Conservation (phyloP, 1,140 invertebrate species). For the Nasonia longicornis region DNA sequence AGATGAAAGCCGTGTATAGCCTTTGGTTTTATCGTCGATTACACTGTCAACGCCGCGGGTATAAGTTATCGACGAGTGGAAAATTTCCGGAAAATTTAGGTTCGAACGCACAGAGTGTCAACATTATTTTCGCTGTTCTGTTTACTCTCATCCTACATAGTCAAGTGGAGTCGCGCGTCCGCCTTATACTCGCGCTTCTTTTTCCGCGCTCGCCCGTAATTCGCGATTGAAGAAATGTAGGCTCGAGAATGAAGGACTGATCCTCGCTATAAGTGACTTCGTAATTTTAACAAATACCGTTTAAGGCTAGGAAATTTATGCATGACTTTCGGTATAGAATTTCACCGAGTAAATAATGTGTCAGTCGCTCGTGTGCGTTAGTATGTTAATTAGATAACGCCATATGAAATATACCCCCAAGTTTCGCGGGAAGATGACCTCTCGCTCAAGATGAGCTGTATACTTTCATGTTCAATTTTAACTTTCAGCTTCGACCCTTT, state of each 20-base stretch:
- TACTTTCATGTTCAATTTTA: conserved; percentile 1
- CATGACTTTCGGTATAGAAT: not conserved
- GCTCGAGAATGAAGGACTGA: too few relatives aligned
- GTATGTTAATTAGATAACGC: not conserved
- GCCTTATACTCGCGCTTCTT: not conserved
- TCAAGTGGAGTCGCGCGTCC: not conserved
- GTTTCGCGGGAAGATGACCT: not conserved
- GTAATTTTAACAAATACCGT: too few relatives aligned
- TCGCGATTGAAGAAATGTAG: not conserved
- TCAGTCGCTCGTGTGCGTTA: too few relatives aligned
- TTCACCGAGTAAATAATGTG: not conserved
- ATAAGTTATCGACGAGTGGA: conserved; percentile 15
- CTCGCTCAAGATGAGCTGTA: not conserved
- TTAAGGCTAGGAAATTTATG: not conserved
- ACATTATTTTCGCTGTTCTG: conserved; percentile 13
- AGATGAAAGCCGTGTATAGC: too few relatives aligned
- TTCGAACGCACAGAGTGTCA: conserved; percentile 6
- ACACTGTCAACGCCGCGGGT: not conserved
- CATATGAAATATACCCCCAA: not conserved
- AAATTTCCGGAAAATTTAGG: not conserved
- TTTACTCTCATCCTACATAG: conserved; percentile 6
- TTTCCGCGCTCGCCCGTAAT: not conserved
- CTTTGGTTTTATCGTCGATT: not conserved
- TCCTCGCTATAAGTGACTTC: too few relatives aligned
- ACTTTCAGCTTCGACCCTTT: not conserved